Evolutionary conservation across 2,797 vertebrate species (phyloP).

Genomic region (Nothura maculosa): DNA sequence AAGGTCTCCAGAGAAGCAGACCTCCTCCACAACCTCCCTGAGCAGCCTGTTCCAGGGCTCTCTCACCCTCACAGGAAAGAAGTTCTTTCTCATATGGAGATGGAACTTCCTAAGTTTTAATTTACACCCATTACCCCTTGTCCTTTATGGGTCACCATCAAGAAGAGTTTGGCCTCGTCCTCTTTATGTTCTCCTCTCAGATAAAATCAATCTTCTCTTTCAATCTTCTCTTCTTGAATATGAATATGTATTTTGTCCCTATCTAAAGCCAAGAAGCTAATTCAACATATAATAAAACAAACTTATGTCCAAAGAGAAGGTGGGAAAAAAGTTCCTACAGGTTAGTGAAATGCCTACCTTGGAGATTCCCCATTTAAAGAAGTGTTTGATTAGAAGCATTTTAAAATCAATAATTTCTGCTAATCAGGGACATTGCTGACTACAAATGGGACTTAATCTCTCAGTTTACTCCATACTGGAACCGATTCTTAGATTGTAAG

Average conservation of each 20-base stretch:
- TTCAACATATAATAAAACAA: neutral
- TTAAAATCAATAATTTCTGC: neutral
- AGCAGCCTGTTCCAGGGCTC: no score
- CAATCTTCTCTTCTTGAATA: neutral
- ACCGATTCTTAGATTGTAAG: neutral
- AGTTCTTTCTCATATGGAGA: no score
- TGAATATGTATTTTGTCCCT: neutral
- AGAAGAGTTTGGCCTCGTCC: no score
- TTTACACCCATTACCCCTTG: no score
- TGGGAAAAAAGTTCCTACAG: neutral
- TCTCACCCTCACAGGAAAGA: no score
- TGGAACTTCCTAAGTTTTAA: no score
- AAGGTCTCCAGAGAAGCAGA: no score
- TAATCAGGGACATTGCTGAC: neutral
- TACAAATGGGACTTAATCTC: neutral
- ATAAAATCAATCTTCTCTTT: no score
- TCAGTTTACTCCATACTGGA: neutral
- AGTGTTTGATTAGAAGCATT: neutral
- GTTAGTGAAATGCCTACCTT: neutral
- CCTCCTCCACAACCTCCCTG: no score
- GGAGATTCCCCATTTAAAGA: neutral
- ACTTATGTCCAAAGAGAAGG: neutral
- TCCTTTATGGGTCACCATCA: no score
- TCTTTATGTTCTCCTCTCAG: no score
- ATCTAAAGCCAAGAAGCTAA: neutral